Base-by-base conservation (phyloP, 2,888 invertebrate species). In the Drosophila mercatorum region DNA sequence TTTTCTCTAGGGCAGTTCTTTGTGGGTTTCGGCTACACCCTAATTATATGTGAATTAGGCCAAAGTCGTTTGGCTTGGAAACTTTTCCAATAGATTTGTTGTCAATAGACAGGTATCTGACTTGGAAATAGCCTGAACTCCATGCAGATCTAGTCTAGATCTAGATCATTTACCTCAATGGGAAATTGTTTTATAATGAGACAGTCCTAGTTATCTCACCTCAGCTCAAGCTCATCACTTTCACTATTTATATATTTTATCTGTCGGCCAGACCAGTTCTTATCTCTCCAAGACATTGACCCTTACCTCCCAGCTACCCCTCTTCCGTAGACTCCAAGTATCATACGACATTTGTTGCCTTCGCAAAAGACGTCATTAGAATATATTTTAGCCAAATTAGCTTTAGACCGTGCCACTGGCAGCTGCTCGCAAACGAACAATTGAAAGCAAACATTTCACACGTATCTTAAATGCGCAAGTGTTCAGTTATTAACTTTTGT, bases 331-430 rank as follows among this genome's bases (percentile, higher is more conserved):
- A 2, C 17, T 49, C 31, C n/a, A 8, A 10, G 17, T 34, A 10
- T 51, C 22, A 6, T 41, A 17, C 41, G 46, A 69, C 65, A 62
- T 70, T 70, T 70, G 52, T 46, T 55, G n/a, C 12, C 52, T 58
- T 60, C n/a, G 26, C 56, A n/a, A 55, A 36, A 52, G 49, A 71
- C 68, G 58, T 75, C 70, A 71, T 56, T 65, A 59, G 70, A 65
- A 63, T 31, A 22, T 40, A 44, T 53, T 65, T 68, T 28, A 63
- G 34, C 57, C 65, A 57, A 47, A 51, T 58, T 41, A 28, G 31
- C n/a, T 28, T 55, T 62, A 46, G n/a, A 11, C 6, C 11, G 17
- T 51, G 4, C 3, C n/a, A 14, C 43, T 17, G 26, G 44, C 57
- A 43, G 52, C 34, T 61, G 40, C 17, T 26, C 38, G 56, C 10